Conservation (phyloP, 2,113 vertebrate species). For the Hiodon tergisus region DNA sequence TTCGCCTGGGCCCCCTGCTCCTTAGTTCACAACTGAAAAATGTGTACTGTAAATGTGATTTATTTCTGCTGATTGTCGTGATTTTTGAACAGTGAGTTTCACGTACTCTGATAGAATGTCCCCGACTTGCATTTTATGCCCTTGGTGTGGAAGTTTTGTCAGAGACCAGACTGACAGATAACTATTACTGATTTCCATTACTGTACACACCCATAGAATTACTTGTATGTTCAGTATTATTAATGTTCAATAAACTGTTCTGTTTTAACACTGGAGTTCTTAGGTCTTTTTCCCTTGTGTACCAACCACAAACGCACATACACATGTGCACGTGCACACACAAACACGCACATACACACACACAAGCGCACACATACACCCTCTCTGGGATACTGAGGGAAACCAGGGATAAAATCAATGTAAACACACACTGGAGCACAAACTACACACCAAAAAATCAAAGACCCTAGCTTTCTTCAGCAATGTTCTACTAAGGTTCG, state of each 20-base stretch:
- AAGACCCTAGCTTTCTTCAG: no score
- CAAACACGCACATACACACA: no score
- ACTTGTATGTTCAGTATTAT: slow-evolving; percentile 42
- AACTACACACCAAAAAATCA: no score
- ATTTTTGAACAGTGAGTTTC: slow-evolving; percentile 28
- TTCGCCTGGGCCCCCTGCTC: not conserved
- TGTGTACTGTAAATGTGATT: slow-evolving; percentile 17
- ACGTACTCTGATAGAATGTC: slow-evolving; percentile 29
- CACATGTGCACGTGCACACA: no score
- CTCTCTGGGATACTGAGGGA: no score
- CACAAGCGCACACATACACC: no score
- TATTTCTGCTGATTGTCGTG: slow-evolving; percentile 9
- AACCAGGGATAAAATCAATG: no score
- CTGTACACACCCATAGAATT: slow-evolving; percentile 54
- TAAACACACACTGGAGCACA: no score
- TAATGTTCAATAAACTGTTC: slow-evolving; percentile 55
- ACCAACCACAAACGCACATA: no score
- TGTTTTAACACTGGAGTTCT: slow-evolving; percentile 36
- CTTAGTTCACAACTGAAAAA: slow-evolving; percentile 3
- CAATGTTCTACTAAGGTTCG: no score
- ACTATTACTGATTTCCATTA: slow-evolving; percentile 49
- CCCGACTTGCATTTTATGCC: not conserved
- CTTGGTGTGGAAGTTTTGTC: slow-evolving; percentile 25
- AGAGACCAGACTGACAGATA: slow-evolving; percentile 32
- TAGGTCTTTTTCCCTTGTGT: no score